phyloP scores from a whole-genome alignment of 2,113 vertebrate species.

The Ia io region DNA sequence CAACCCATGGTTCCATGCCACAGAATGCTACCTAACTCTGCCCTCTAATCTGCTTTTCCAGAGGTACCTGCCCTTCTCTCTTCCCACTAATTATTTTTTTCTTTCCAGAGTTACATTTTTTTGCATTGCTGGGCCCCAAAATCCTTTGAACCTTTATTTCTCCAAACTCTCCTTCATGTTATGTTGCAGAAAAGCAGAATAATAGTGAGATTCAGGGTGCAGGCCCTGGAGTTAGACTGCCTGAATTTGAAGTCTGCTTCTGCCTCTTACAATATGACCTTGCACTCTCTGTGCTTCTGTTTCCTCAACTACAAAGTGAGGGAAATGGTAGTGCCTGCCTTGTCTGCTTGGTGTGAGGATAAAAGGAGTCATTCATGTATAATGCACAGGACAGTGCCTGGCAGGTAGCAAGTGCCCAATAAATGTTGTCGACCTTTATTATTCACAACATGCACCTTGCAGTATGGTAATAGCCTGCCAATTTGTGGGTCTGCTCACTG shows the following conservation, averaged over 20 bases:
- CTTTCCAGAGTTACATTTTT: background rate
- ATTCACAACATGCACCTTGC: background rate
- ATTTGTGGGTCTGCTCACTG: background rate
- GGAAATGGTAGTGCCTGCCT: background rate
- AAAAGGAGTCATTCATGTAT: background rate
- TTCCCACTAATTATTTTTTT: conserved; percentile 39
- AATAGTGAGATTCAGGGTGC: background rate
- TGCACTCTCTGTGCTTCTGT: background rate
- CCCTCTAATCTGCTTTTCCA: conserved; percentile 23
- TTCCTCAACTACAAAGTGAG: background rate
- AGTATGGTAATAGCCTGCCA: background rate
- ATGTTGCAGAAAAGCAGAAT: background rate
- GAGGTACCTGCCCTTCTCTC: background rate
- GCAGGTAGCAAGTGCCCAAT: background rate
- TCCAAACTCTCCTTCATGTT: background rate
- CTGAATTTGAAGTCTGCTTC: background rate
- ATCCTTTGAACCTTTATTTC: background rate
- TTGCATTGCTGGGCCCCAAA: background rate
- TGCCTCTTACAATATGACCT: background rate
- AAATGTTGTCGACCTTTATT: background rate
- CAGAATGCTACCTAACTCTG: background rate
- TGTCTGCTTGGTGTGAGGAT: background rate
- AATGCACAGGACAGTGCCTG: background rate
- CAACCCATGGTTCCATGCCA: background rate
- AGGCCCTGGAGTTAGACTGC: background rate